Conservation (phyloP, 2,113 vertebrate genomes). For the Equus przewalskii region DNA sequence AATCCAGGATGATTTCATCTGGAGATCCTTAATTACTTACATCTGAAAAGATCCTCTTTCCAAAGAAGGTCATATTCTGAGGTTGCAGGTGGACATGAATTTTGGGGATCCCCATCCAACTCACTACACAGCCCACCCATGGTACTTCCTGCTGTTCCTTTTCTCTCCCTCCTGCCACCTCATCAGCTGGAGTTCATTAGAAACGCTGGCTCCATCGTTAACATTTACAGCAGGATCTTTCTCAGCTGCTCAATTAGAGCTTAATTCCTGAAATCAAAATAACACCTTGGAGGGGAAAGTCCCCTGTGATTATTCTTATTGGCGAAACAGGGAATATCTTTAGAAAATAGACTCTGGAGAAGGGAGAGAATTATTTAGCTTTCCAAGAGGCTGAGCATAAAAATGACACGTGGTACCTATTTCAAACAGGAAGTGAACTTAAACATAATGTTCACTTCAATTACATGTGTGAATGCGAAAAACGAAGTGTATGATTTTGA, state of each 20-base stretch:
- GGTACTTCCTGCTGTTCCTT: neutral
- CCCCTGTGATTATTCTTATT: constrained; percentile 75
- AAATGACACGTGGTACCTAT: neutral
- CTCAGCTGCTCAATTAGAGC: constrained; percentile 78
- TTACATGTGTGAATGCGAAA: neutral
- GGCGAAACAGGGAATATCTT: constrained; percentile 68
- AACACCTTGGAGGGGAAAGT: constrained; percentile 63
- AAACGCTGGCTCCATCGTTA: constrained; percentile 61
- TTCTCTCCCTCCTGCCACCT: neutral
- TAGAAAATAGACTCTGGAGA: constrained; percentile 66
- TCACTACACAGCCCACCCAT: neutral
- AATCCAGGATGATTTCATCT: neutral
- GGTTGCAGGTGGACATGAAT: neutral
- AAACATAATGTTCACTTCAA: constrained; percentile 17
- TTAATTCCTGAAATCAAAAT: constrained; percentile 80
- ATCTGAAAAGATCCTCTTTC: neutral
- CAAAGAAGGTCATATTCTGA: neutral
- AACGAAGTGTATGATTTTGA: constrained; percentile 15
- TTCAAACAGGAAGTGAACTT: constrained; percentile 38
- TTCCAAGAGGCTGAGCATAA: neutral
- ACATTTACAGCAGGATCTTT: constrained; percentile 68
- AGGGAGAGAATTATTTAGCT: constrained; percentile 34
- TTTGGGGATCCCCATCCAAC: neutral
- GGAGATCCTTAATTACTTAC: neutral
- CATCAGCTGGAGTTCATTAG: constrained; percentile 71